Evolutionary conservation across 2,888 invertebrate species (phyloP), one percentile per base, ranked within the genome.

Genomic region (Meteorus cinctellus): DNA sequence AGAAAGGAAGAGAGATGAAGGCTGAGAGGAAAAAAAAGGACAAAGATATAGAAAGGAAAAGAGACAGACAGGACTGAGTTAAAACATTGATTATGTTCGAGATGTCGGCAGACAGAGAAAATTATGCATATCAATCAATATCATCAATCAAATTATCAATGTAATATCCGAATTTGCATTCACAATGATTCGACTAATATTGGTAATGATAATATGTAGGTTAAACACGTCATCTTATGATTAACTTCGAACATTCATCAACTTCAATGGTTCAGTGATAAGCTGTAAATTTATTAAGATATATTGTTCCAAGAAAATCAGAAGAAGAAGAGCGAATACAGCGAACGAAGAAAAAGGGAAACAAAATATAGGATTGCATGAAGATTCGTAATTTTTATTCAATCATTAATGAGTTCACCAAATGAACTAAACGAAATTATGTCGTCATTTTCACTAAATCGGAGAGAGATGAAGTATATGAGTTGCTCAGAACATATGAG

Each of bases 51-150:
- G 19, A 48, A 62, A 72, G 62, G 62, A 31, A 60, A 63, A 75
- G 12, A 14, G 45, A 2, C 1, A 27, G 51, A 65, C 41, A 63
- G 67, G 79, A 68, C 75, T 74, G 74, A 81, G 65, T 74, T 82
- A 78, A 83, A 83, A 83, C 83, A 84, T 84, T 82, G 84, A 84
- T 85, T 84, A 83, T 81, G 77, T 77, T 80, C 79, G 78, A 82
- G 79, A 73, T 55, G 6, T 80, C 69, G 8, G 5, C 19, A 8
- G 19, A 73, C 63, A 63, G 2, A 31, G 27, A 62, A 51, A 66
- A 68, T 63, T 59, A 34, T 41, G 55, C 19, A 65, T 65, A 16
- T 34, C 16, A 12, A 41, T 66, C 66, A 24, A 41, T 66, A 66
- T 36, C 36, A 55, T 55, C 19, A 19, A 55, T 55, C 4, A n/a